Evolutionary conservation across 2,113 vertebrate genomes (phyloP).

Genomic region (Percopsis transmontana): DNA sequence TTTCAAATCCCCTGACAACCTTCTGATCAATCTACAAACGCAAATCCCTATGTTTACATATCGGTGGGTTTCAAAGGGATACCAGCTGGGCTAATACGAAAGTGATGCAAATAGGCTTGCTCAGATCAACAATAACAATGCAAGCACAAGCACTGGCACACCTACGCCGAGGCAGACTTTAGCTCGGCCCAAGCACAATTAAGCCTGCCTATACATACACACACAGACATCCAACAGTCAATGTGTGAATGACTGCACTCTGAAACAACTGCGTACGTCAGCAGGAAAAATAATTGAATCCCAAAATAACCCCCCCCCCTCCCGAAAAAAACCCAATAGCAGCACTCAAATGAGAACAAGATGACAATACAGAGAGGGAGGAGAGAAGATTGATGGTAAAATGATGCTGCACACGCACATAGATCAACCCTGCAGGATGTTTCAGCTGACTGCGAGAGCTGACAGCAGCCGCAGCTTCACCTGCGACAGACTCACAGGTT

Average conservation of each 20-base stretch:
- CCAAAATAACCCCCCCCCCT: constrained; percentile 58
- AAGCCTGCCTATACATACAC: neutral
- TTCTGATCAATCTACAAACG: too few relatives aligned
- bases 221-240: constrained; percentile 9
- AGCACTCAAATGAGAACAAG: constrained; percentile 30
- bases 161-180: neutral
- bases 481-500: neutral
- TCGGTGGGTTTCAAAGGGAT: too few relatives aligned
- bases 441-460: neutral
- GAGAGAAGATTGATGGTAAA: constrained; percentile 3
- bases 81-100: too few relatives aligned
- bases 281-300: constrained; percentile 67
- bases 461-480: neutral
- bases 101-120: too few relatives aligned
- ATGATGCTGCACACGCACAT: constrained; percentile 7
- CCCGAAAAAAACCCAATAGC: constrained; percentile 20
- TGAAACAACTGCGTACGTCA: constrained; percentile 58
- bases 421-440: neutral
- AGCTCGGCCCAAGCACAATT: too few relatives aligned
- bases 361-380: neutral
- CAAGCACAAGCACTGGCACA: neutral
- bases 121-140: neutral
- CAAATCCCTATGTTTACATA: too few relatives aligned
- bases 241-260: constrained; percentile 28
- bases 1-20: too few relatives aligned